Conservation (phyloP, 2,888 invertebrate genomes). For the Autographa pulchrina region DNA sequence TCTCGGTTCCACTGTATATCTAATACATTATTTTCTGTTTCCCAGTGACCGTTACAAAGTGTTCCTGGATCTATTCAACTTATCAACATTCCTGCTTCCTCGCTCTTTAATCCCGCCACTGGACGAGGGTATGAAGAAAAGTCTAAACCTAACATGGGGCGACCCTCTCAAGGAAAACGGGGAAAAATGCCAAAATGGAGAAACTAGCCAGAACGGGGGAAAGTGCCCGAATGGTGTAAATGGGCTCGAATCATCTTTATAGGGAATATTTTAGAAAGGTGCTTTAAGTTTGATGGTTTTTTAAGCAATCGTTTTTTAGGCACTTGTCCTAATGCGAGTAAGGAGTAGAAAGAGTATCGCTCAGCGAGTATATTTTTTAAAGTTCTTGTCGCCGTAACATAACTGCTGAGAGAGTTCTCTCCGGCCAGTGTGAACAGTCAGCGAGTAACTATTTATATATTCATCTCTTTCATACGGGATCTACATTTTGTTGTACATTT, state of each 20-base stretch:
- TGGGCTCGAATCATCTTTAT: conserved; percentile 67
- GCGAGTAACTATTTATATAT: too few species aligned
- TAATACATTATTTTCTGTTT: conserved; percentile 14
- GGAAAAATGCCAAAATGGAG: conserved; percentile 11
- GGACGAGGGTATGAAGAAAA: conserved; percentile 94
- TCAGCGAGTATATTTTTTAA: too few species aligned
- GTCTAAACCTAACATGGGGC: conserved; percentile 91
- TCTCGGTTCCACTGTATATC: too few species aligned
- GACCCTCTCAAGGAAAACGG: conserved; percentile 59
- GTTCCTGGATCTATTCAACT: conserved; percentile 98
- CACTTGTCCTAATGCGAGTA: too few species aligned
- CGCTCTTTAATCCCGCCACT: conserved; percentile 97
- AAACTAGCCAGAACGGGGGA: not conserved
- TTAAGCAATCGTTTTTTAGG: not conserved
- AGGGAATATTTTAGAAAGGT: conserved; percentile 32
- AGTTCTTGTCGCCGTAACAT: too few species aligned
- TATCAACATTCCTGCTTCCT: conserved; percentile 98
- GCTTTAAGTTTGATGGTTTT: not conserved
- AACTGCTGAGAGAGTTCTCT: too few species aligned
- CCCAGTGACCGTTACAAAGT: conserved; percentile 99
- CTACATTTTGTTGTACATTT: too few species aligned
- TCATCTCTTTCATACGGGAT: too few species aligned
- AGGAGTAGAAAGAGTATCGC: too few species aligned
- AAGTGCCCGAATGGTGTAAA: conserved; percentile 22
- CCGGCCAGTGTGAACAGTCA: too few species aligned